Evolutionary conservation across 2,797 vertebrate species (phyloP).

Genomic region (Lepidocolaptes lacrymiger): DNA sequence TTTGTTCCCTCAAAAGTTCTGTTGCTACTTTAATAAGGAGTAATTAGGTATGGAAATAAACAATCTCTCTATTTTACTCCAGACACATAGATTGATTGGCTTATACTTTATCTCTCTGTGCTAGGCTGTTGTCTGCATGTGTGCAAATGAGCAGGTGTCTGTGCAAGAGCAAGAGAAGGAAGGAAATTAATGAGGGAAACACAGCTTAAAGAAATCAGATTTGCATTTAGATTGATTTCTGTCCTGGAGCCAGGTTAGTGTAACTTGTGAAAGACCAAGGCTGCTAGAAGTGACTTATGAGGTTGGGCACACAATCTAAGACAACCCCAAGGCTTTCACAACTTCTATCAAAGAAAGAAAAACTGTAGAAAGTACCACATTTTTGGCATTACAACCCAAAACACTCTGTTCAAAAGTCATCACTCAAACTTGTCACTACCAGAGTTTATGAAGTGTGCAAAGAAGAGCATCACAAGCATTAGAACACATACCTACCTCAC

Average conservation of each 20-base stretch:
- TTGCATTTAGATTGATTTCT: slow-evolving; percentile 24
- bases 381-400: background rate
- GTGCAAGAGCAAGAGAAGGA: background rate
- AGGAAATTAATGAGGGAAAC: background rate
- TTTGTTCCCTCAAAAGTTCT: slow-evolving; percentile 38
- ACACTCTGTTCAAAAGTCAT: background rate
- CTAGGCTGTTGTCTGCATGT: background rate
- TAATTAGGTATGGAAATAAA: slow-evolving; percentile 49
- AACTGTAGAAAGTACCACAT: background rate
- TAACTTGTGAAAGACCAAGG: background rate
- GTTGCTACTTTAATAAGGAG: slow-evolving; percentile 29
- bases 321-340: background rate
- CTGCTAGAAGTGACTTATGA: background rate
- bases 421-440: background rate
- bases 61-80: background rate
- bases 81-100: background rate
- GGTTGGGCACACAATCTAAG: background rate
- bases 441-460: background rate
- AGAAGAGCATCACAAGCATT: background rate
- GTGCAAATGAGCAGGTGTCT: background rate
- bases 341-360: background rate
- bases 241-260: background rate
- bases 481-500: background rate
- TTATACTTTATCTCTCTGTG: background rate
- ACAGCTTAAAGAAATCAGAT: background rate